Base-by-base conservation (phyloP, 64 coral and sea anemone genomes). In the Astreopora myriophthalma region DNA sequence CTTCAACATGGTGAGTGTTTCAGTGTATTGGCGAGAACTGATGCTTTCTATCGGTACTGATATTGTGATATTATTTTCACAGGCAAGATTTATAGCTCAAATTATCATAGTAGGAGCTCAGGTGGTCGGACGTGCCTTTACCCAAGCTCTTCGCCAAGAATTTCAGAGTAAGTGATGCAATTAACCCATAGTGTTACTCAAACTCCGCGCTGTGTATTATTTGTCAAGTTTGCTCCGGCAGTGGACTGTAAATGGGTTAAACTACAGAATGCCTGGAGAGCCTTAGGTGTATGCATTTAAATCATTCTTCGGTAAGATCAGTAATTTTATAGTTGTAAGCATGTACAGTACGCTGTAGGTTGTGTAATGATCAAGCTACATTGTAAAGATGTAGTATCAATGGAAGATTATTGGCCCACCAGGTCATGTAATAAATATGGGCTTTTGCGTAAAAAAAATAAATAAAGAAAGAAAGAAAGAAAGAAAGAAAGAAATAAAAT, bases 61-160 rank as follows among this genome's bases (percentile, higher is more conserved):
- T 22, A 20, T 14, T 32, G 20, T 34, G 1, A 23, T 8, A 26
- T 23, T 24, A 23, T 68, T 69, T 30, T 40, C 46, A 11, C 10
- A 98, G 96, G 96, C 96, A 75, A 89, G 73, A 73, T 98, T 98
- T 62, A 90, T 98, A 36, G 96, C 96, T 34, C 96, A 98, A 92
- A 98, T 98, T 12, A 95, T 98, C 27, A 86, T 98, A n/a, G 80
- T 98, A 2, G 96, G 96, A 11, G 96, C 93, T 25, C 96, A 98
- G 90, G 96, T 98, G 46, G 85, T 98, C 16, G 96, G 85, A 35
- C 70, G 96, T 61, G 96, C 96, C 12, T 98, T 98, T 63, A 87
- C 96, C 22, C 93, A 98, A 65, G 96, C 96, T 48, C 89, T 98
- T 26, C 92, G 86, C 52, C 96, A 98, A 70, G 96, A 98, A 57